phyloP scores from a whole-genome alignment of 37 sponge, comb jelly and placozoan genomes.

The Spongia lamella region DNA sequence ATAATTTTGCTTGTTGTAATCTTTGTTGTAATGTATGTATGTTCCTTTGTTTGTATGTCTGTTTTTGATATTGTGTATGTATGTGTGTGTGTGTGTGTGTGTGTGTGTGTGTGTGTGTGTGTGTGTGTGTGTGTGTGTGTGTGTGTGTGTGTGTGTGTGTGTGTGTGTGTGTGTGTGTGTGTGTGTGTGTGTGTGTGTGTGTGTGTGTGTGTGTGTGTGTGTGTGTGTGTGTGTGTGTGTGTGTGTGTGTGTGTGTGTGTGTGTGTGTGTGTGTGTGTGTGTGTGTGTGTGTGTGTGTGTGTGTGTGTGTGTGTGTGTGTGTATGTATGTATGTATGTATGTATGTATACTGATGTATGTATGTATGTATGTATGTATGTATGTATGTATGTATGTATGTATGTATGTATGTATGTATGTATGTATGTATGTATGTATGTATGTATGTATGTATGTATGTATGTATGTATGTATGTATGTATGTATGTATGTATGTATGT shows the following conservation, averaged over 20 bases:
- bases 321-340: neutral
- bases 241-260: neutral
- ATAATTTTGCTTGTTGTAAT: too few relatives aligned
- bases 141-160: constrained; percentile 19
- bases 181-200: constrained; percentile 8
- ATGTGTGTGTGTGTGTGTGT: neutral
- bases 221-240: constrained; percentile 4
- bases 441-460: neutral
- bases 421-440: neutral
- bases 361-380: neutral
- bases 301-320: constrained; percentile 8
- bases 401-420: neutral
- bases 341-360: neutral
- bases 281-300: neutral
- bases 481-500: constrained; percentile 4
- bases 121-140: constrained; percentile 19
- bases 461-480: neutral
- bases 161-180: constrained; percentile 14
- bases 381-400: neutral
- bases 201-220: neutral
- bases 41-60: constrained; percentile 3
- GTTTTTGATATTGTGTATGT: neutral
- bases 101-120: constrained; percentile 12
- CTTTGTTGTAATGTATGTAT: too few relatives aligned
- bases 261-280: too few relatives aligned